Evolutionary conservation across 2,888 invertebrate genomes (phyloP).

Genomic region (Ditula angustiorana): DNA sequence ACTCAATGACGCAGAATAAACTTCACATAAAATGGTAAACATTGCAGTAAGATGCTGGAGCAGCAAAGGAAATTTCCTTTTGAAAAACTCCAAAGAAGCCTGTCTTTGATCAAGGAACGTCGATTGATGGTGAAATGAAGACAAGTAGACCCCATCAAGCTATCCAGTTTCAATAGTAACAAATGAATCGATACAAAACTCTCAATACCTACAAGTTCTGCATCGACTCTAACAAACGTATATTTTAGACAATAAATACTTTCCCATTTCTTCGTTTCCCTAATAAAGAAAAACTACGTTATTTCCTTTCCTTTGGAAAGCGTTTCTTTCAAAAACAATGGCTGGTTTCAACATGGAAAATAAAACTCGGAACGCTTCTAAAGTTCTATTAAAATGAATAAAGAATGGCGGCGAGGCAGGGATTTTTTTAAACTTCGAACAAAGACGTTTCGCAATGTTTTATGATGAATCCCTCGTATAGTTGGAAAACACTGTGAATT

Average conservation of each 20-base stretch:
- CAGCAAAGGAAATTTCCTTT: no score
- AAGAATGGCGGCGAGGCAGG: background rate
- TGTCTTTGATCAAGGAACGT: no score
- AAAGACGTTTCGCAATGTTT: background rate
- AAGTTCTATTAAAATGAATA: slow-evolving; percentile 35
- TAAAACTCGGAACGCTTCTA: slow-evolving; percentile 15
- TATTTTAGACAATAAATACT: background rate
- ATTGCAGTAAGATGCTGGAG: no score
- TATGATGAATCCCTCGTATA: background rate
- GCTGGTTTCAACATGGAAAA: slow-evolving; percentile 15
- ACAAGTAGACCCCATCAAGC: no score
- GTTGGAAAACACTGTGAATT: background rate
- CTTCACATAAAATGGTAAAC: no score
- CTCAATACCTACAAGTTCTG: no score
- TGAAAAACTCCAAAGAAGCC: no score
- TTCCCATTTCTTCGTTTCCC: background rate
- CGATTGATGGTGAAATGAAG: no score
- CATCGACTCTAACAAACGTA: no score
- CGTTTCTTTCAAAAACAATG: background rate
- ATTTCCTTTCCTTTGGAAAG: background rate
- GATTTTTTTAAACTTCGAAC: slow-evolving; percentile 3
- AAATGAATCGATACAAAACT: no score
- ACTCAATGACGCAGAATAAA: no score
- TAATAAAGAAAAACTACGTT: background rate
- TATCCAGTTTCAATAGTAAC: no score